phyloP scores from a whole-genome alignment of 2,113 vertebrate genomes.

The Cephalopholis sonnerati region DNA sequence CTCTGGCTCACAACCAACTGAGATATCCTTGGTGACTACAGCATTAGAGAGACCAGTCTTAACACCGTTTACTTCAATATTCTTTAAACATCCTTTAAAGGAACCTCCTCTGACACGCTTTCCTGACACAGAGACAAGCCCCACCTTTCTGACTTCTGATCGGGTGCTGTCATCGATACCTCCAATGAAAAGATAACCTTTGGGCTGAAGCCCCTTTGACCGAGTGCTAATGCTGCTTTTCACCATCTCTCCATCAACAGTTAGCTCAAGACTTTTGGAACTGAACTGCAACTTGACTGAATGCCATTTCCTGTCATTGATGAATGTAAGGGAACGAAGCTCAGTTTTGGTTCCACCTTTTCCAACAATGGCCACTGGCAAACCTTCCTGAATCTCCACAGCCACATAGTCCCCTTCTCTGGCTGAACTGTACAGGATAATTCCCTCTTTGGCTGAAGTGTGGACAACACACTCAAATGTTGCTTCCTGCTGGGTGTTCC shows the following conservation, averaged over 20 bases:
- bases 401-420: constrained; percentile 88
- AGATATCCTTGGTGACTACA: constrained; percentile 90
- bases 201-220: constrained; percentile 80
- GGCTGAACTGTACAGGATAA: constrained; percentile 90
- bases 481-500: constrained; percentile 79
- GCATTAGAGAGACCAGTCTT: constrained; percentile 87
- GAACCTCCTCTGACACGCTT: constrained; percentile 88
- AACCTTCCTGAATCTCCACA: constrained; percentile 89
- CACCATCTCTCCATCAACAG: constrained; percentile 86
- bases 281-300: constrained; percentile 84
- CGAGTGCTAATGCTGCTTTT: constrained; percentile 79
- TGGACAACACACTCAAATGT: constrained; percentile 86
- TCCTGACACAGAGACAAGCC: constrained; percentile 86
- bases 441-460: constrained; percentile 85
- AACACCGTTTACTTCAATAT: constrained; percentile 85
- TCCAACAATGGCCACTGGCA: constrained; percentile 84
- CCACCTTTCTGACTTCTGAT: constrained; percentile 83
- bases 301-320: constrained; percentile 91
- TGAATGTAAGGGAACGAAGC: constrained; percentile 80
- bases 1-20: constrained; percentile 89
- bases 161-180: constrained; percentile 86
- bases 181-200: constrained; percentile 88
- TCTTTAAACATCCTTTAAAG: constrained; percentile 92
- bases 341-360: constrained; percentile 81
- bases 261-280: constrained; percentile 85